Evolutionary conservation across 1,140 invertebrate species (phyloP), one percentile per base, ranked within the genome.

Genomic region (Anastatus disparis): DNA sequence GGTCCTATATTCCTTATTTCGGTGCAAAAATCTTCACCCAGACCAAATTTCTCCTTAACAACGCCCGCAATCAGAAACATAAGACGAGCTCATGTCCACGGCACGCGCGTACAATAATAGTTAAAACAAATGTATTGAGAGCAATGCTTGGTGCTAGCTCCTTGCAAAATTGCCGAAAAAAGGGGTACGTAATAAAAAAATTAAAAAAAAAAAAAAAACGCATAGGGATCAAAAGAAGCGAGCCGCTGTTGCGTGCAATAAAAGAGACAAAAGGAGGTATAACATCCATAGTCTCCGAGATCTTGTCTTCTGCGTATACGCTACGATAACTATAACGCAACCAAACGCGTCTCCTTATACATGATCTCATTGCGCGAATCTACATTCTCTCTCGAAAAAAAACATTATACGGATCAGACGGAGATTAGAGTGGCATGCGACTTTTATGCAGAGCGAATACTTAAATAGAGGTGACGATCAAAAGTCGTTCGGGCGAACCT

Each of bases 71-170:
- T n/a, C n/a, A n/a, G n/a, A n/a, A n/a, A 10, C 10, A 15, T 15
- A n/a, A 17, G 22, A 17, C 29, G 52, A 55, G 13, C 17, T 15
- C 26, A 13, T 6, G 53, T 29, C 35, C 72, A 75, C 64, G 75
- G 73, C 76, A 78, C 75, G 75, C 44, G 46, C 55, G 75, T 74
- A n/a, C n/a, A 78, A 80, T 77, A 77, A 78, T 78, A 80, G 76
- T 80, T 77, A 80, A 78, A 77, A 70, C 76, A 73, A 78, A 78
- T 78, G 77, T 74, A 77, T 78, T 69, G 71, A 71, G 67, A 55
- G 64, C 67, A 72, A 74, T 76, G n/a, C n/a, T n/a, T n/a, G n/a
- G n/a, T n/a, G n/a, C n/a, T n/a, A n/a, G n/a, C n/a, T n/a, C n/a
- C n/a, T n/a, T n/a, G n/a, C n/a, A n/a, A n/a, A n/a, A n/a, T n/a